Conservation (phyloP, 2,113 vertebrate species). For the Hiodon tergisus region DNA sequence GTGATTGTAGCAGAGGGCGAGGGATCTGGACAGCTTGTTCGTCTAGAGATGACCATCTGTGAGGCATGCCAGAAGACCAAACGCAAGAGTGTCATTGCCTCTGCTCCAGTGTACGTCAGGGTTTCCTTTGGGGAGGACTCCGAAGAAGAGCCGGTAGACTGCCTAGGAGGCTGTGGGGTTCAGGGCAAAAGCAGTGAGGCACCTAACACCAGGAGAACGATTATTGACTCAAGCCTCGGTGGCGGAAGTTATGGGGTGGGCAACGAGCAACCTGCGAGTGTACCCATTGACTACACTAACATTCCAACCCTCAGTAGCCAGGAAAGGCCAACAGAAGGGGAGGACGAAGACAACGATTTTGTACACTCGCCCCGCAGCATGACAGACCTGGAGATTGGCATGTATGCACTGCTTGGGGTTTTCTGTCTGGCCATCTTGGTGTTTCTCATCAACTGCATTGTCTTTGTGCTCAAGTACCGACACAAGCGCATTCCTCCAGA, state of each 20-base stretch:
- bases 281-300: constrained; percentile 73
- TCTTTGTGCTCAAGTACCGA: constrained; percentile 92
- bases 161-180: constrained; percentile 46
- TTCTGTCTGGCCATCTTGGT: constrained; percentile 96
- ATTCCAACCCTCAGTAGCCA: constrained; percentile 77
- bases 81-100: constrained; percentile 85
- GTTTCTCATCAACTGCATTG: constrained; percentile 98
- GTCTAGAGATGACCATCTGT: constrained; percentile 82
- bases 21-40: constrained; percentile 74
- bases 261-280: constrained; percentile 66
- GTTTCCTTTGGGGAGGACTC: constrained; percentile 81
- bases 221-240: constrained; percentile 56
- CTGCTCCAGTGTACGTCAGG: constrained; percentile 70
- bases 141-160: constrained; percentile 68
- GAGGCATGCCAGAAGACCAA: constrained; percentile 97
- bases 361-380: constrained; percentile 80
- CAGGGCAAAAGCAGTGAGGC: constrained; percentile 40
- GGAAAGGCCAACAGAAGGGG: constrained; percentile 61
- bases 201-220: constrained; percentile 65
- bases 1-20: constrained; percentile 82
- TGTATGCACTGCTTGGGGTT: constrained; percentile 92
- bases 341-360: constrained; percentile 60
- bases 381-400: constrained; percentile 95
- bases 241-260: constrained; percentile 57
- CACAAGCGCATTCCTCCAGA: constrained; percentile 92